phyloP scores from a whole-genome alignment of 2,797 vertebrate genomes.

The Corythornis leucogaster region DNA sequence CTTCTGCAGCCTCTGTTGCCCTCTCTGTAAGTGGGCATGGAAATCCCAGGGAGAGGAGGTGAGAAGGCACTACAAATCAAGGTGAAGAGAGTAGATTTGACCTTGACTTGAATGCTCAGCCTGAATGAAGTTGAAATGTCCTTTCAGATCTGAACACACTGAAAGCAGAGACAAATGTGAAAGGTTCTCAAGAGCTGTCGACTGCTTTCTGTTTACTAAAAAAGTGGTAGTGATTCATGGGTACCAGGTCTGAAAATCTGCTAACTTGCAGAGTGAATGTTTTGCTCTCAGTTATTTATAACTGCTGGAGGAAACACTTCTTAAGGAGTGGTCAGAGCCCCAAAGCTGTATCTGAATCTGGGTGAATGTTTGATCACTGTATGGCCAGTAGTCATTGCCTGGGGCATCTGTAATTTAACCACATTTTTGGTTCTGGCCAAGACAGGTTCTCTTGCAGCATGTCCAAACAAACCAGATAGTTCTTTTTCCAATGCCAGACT shows the following conservation, averaged over 20 bases:
- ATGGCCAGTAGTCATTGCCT: not conserved
- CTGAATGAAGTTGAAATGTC: not conserved
- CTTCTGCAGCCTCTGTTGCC: not conserved
- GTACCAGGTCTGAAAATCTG: not conserved
- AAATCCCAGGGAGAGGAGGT: not conserved
- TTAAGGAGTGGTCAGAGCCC: not conserved
- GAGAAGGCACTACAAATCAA: not conserved
- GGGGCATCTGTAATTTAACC: not conserved
- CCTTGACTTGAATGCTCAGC: not conserved
- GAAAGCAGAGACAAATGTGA: not conserved
- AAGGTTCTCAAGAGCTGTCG: not conserved
- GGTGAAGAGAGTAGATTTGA: not conserved
- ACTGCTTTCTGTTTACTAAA: not conserved
- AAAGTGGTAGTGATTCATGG: not conserved
- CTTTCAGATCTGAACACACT: not conserved
- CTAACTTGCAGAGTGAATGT: not conserved
- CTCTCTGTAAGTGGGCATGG: not conserved
- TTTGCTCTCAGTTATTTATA: not conserved
- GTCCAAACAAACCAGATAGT: slow-evolving; percentile 51
- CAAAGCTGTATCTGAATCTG: not conserved
- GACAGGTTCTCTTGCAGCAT: slow-evolving; percentile 36
- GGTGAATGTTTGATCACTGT: not conserved
- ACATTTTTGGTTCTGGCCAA: not conserved
- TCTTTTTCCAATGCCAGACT: slow-evolving; percentile 6
- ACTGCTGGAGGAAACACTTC: not conserved